phyloP scores from a whole-genome alignment of 2,888 invertebrate genomes.

The Loripinus fragilis region DNA sequence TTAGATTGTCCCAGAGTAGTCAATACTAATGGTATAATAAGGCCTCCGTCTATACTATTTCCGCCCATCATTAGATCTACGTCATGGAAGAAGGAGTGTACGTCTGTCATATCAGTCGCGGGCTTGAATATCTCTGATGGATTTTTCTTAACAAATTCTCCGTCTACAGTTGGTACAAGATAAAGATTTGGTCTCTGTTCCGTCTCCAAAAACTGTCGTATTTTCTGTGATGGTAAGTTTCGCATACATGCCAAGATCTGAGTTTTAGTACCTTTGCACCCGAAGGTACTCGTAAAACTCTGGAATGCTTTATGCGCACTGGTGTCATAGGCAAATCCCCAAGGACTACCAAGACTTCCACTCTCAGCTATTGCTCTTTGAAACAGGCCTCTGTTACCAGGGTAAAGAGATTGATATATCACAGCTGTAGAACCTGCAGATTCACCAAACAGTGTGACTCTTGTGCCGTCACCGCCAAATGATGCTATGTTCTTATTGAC shows the following conservation, averaged over 20 bases:
- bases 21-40: not conserved
- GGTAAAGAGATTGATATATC: conserved; percentile 46
- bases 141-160: not conserved
- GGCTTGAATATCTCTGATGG: not conserved
- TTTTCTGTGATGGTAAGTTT: not conserved
- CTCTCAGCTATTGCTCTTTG: conserved; percentile 47
- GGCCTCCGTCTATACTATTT: not conserved
- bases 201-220: not conserved
- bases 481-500: conserved; percentile 48
- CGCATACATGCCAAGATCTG: not conserved
- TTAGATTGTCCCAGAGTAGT: not conserved
- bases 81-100: not conserved
- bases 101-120: not conserved
- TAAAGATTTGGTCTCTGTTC: not conserved
- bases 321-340: conserved; percentile 20
- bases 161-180: not conserved
- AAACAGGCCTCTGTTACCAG: conserved; percentile 48
- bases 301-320: not conserved
- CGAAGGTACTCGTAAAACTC: not conserved
- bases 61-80: conserved; percentile 5
- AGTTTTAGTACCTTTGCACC: not conserved
- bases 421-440: conserved; percentile 48
- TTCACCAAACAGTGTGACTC: conserved; percentile 14
- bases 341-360: conserved; percentile 32
- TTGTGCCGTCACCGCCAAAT: conserved; percentile 43